Percentiles rank a stretch among this genome's conserved stretches.
Evolutionary conservation across 2,113 vertebrate genomes (phyloP).

Genomic region (Periophthalmodon schlosseri): DNA sequence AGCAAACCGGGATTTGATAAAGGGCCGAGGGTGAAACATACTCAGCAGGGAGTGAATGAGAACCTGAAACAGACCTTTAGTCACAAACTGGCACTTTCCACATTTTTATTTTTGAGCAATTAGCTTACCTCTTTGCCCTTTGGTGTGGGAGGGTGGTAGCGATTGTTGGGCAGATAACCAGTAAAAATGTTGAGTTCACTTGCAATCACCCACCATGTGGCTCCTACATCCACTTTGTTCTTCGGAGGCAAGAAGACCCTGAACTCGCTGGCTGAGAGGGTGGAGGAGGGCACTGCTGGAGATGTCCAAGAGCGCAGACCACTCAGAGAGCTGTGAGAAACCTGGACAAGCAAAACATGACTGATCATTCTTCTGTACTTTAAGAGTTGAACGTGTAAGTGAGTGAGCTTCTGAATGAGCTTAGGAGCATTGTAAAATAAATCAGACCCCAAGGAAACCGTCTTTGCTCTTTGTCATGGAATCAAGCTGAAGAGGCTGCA

Average conservation of each 20-base stretch:
- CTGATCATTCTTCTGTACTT: background rate
- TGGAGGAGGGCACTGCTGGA: slow-evolving; percentile 74
- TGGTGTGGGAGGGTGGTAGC: slow-evolving; percentile 89
- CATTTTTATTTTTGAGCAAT: background rate
- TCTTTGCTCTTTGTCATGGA: slow-evolving; percentile 99
- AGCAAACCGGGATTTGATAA: slow-evolving; percentile 91
- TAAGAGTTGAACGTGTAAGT: background rate
- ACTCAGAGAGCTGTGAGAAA: slow-evolving; percentile 86
- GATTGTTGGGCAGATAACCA: slow-evolving; percentile 93
- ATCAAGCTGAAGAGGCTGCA: slow-evolving; percentile 90
- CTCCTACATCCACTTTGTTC: slow-evolving; percentile 82
- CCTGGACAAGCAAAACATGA: slow-evolving; percentile 66
- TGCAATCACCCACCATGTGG: slow-evolving; percentile 94
- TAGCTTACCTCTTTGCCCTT: slow-evolving; percentile 90
- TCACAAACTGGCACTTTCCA: background rate
- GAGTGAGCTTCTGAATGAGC: background rate
- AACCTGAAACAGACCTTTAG: slow-evolving; percentile 70
- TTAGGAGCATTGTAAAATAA: background rate
- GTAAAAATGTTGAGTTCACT: slow-evolving; percentile 95
- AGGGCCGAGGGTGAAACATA: slow-evolving; percentile 94
- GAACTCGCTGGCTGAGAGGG: slow-evolving; percentile 86
- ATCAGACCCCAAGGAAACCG: slow-evolving; percentile 88
- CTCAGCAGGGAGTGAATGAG: slow-evolving; percentile 90
- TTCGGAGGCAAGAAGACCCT: slow-evolving; percentile 88
- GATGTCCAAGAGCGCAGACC: slow-evolving; percentile 89